These are phyloP conservation scores for Caenorhabditis sp. DNA, from an alignment of 2,888 invertebrate genomes.

Conservation along the genomic window DNA sequence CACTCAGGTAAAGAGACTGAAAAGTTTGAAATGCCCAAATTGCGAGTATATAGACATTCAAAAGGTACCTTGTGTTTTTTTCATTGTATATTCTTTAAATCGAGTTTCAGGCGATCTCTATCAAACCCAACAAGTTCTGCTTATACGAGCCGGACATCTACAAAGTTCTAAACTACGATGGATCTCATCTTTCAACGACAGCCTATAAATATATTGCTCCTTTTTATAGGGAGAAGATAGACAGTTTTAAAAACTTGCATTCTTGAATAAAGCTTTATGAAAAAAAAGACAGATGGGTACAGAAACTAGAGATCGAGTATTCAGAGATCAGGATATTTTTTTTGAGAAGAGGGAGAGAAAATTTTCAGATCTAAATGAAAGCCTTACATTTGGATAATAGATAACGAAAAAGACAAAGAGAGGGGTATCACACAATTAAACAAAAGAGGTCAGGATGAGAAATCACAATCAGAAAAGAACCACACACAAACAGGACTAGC, in stretches of 20 bases:
- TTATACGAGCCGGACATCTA: neutral
- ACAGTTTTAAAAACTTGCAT: neutral
- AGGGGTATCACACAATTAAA: neutral
- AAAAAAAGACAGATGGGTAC: neutral
- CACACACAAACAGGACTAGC: slow-evolving; percentile 19
- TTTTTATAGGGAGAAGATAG: slow-evolving; percentile 6
- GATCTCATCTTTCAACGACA: neutral
- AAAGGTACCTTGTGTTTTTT: neutral
- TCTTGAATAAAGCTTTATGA: neutral
- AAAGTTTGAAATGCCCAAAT: slow-evolving; percentile 9
- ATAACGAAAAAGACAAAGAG: neutral
- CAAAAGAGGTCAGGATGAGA: neutral
- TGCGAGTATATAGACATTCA: slow-evolving; percentile 26
- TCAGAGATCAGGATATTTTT: neutral
- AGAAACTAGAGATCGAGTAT: neutral
- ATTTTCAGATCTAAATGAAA: too few species aligned
- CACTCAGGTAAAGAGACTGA: slow-evolving; percentile 2
- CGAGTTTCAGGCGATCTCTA: neutral
- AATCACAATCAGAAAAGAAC: neutral
- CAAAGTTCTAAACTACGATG: slow-evolving; percentile 7
- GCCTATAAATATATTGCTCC: neutral
- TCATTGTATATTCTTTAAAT: too few species aligned
- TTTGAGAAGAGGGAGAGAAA: too few species aligned
- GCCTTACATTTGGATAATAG: neutral
- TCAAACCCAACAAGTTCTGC: neutral